Base-by-base conservation (phyloP, 2,888 invertebrate species). In the Noctuana brunneofusca region DNA sequence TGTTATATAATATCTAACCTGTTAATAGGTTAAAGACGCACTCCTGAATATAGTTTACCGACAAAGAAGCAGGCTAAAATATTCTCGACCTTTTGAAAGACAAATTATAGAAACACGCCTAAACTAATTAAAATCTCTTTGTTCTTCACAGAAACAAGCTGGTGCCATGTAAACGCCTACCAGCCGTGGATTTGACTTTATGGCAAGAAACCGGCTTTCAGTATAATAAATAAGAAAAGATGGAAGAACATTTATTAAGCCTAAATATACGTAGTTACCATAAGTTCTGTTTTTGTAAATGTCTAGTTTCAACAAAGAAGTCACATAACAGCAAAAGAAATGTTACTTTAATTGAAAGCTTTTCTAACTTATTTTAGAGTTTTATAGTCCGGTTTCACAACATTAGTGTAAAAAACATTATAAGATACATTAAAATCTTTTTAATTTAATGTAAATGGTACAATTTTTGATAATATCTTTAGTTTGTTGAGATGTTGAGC, bases 81-180 rank as follows among this genome's bases (percentile, higher is more conserved):
- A n/a, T n/a, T n/a, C n/a, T n/a, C n/a, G n/a, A n/a, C n/a, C 9
- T 32, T 12, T 35, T 35, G 0, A 35, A 35, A 35, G 12, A 12
- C 35, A 35, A 35, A 41, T 11, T 32, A 41, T 16, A 16, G 5
- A 18, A 3, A n/a, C n/a, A n/a, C 35, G n/a, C 14, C 60, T 63
- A 68, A 48, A 48, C 9, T 22, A 3, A 11, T 8, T 11, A 8
- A 32, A 2, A 12, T 16, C 5, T 48, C 6, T 81, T 81, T 11
- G 27, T 49, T 24, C 9, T 27, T 49, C 14, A 27, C 86, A 93
- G 93, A 54, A 94, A 94, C 75, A 85, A 87, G 48, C 75, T 93
- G n/a, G 84, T 92, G 22, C 83, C 90, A 0, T 94, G 94, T 70
- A 73, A 83, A 1, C 73, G 83, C 53, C 73, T 94, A 63, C 92